Evolutionary conservation across 2,888 invertebrate species (phyloP), one percentile per base, ranked within the genome.

Genomic region (Neria commutata): DNA sequence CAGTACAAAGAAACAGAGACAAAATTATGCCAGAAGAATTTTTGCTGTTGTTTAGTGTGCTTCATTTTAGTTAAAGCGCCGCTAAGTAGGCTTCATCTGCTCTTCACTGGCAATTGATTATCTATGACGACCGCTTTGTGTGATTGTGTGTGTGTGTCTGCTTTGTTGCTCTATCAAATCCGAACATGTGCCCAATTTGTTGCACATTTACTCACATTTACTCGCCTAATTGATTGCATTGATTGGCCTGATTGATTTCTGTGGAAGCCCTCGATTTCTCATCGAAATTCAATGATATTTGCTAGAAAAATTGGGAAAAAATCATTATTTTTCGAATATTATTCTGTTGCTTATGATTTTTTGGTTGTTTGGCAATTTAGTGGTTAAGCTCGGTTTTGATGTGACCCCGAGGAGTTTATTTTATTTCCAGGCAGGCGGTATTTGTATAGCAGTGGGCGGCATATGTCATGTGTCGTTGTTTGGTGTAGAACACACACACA

Each of bases 171-270:
- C 19, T 6, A 14, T 19, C 42, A 21, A 42, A 42, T 29, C 29
- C 64, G 65, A 63, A 61, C 75, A 75, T 76, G 69, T 75, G 75
- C 64, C 63, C 65, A 68, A 75, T 74, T 73, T 70, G 66, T 49
- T 45, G 59, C 55, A 55, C n/a, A 51, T 63, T 53, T n/a, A 48
- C 24, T 60, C 64, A 61, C 64, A 64, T 64, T 61, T 65, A 66
- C 63, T 58, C 63, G 64, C 52, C 55, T 63, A 62, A 66, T 66
- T 66, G 61, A 25, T 37, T 40, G n/a, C 29, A 58, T 60, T 74
- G 75, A 75, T 75, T 76, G 72, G 73, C 66, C 59, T 56, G 67
- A 70, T 69, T 74, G 66, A 68, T 65, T 65, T 64, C 65, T 60
- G 16, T 37, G n/a, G n/a, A n/a, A n/a, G n/a, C n/a, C n/a, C n/a